These are phyloP conservation scores for Hydriomena furcata DNA, from an alignment of 2,888 invertebrate species.

Conservation along the genomic window DNA sequence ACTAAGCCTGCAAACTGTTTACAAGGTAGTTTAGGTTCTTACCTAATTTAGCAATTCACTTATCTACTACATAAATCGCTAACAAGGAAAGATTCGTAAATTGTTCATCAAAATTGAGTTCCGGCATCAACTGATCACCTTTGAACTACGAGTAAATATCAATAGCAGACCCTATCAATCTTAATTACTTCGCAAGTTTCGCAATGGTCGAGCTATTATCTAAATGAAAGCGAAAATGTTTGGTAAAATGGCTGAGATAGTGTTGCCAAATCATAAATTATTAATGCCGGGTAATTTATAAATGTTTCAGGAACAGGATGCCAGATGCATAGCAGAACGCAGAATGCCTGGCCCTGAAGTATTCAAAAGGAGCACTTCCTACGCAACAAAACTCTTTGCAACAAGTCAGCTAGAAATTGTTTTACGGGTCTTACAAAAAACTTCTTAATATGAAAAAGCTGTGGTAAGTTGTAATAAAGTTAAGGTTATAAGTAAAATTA, in stretches of 20 bases:
- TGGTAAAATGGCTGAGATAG: slow-evolving; percentile 27
- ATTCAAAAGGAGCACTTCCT: too few species aligned
- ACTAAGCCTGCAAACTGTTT: too few species aligned
- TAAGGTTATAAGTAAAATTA: too few species aligned
- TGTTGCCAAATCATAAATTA: slow-evolving; percentile 10
- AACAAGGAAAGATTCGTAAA: slow-evolving; percentile 24
- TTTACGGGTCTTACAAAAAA: too few species aligned
- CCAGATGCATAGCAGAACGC: slow-evolving; percentile 8
- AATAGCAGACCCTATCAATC: slow-evolving; percentile 59
- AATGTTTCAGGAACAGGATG: neutral
- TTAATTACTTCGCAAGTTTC: slow-evolving; percentile 63
- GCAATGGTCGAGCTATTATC: slow-evolving; percentile 61
- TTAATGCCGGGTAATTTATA: neutral
- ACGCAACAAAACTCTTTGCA: too few species aligned
- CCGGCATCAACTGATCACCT: slow-evolving; percentile 30
- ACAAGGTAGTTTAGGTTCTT: too few species aligned
- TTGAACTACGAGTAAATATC: slow-evolving; percentile 51
- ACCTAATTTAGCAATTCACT: too few species aligned
- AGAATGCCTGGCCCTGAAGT: too few species aligned
- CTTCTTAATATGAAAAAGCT: too few species aligned
- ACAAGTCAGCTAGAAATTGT: too few species aligned
- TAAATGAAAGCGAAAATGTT: slow-evolving; percentile 58
- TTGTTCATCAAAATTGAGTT: slow-evolving; percentile 29
- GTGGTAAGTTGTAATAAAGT: too few species aligned
- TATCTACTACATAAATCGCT: neutral